Base-by-base conservation (phyloP, 1,140 invertebrate species). In the Cydia splendana region DNA sequence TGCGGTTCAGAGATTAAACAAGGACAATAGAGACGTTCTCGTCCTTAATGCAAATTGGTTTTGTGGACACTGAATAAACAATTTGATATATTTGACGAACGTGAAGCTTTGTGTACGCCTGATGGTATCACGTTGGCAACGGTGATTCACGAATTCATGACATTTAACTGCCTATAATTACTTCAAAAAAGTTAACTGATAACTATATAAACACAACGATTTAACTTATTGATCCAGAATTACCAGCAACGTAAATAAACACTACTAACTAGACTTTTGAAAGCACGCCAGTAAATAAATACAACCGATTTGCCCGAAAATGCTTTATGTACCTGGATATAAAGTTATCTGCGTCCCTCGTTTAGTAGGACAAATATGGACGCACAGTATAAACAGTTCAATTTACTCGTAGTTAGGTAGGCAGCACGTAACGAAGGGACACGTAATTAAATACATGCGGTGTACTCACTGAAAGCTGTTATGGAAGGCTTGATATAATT, bases 371-470 rank as follows among this genome's bases (percentile, higher is more conserved):
- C 30, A 71, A 71, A 34, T 38, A 71, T 71, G 15, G 30, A 34
- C 18, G 30, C 30, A 12, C 67, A 6, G n/a, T 38, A 71, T 71
- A 71, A 71, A 71, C 67, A 71, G 38, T 38, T 71, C 67, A 71
- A 71, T 71, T 71, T 71, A n/a, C n/a, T n/a, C n/a, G n/a, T n/a
- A 71, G 67, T 20, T 71, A 71, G 30, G 67, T 71, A 18, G 30
- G 15, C 15, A 69, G 20, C 65, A 34, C 15, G 67, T 71, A 71
- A 71, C 38, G 38, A 71, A 71, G 67, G 34, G 67, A 71, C 67
- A 71, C 15, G 67, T 38, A 71, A 71, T 71, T 20, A 71, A 42
- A 71, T 71, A 71, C 67, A 15, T 69, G 65, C 65, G 65, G 34
- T 15, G 38, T 12, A 38, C 18, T 71, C 34, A 10, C 38, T 45